phyloP scores from a whole-genome alignment of 2,888 invertebrate species.

The Abrostola triplasia region DNA sequence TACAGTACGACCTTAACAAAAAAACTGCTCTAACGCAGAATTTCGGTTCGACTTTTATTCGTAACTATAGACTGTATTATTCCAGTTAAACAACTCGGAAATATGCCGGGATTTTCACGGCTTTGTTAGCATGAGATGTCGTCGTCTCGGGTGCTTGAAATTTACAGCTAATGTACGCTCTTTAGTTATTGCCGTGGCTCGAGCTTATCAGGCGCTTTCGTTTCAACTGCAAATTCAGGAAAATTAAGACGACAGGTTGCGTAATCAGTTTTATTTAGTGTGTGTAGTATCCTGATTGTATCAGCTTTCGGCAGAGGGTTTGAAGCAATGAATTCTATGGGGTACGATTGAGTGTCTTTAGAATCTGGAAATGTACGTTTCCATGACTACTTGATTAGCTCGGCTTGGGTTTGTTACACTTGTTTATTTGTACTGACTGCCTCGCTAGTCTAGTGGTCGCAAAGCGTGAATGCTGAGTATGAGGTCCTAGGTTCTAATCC shows the following conservation, averaged over 20 bases:
- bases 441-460: too few relatives aligned
- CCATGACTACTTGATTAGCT: constrained; percentile 2
- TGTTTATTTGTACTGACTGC: too few relatives aligned
- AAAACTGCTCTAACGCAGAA: constrained; percentile 54
- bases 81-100: constrained; percentile 63
- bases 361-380: neutral
- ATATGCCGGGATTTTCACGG: constrained; percentile 64
- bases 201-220: constrained; percentile 44
- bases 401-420: too few relatives aligned
- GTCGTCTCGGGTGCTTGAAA: constrained; percentile 50
- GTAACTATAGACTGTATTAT: constrained; percentile 64
- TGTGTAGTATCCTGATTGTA: constrained; percentile 39
- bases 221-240: constrained; percentile 24
- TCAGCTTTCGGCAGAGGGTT: constrained; percentile 26
- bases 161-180: constrained; percentile 48
- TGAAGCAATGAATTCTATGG: constrained; percentile 20
- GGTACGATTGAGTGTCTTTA: neutral
- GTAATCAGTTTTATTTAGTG: constrained; percentile 48
- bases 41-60: constrained; percentile 64
- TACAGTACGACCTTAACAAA: constrained; percentile 26
- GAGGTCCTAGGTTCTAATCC: too few relatives aligned
- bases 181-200: constrained; percentile 34
- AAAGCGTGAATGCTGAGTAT: too few relatives aligned
- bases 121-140: constrained; percentile 63
- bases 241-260: constrained; percentile 37